These are phyloP conservation scores for Hippoglossus hippoglossus DNA, from an alignment of 2,797 vertebrate genomes.

Conservation along the genomic window DNA sequence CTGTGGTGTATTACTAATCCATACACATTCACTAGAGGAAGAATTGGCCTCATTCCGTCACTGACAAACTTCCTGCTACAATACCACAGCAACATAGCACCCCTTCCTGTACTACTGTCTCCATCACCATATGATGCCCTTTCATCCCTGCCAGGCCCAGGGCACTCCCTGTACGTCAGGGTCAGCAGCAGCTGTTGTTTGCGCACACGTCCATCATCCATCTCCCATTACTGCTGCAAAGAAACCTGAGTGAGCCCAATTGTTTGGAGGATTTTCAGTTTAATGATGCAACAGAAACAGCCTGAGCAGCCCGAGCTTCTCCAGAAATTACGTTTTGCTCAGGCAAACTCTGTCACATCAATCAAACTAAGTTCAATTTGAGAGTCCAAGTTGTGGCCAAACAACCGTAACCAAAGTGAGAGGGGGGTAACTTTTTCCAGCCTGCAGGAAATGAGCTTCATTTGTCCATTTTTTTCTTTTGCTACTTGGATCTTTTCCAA, in stretches of 20 bases:
- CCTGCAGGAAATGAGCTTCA: constrained; percentile 12
- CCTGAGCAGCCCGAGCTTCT: neutral
- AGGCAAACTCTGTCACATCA: neutral
- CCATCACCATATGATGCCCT: constrained; percentile 12
- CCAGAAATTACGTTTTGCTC: neutral
- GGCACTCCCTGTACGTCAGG: neutral
- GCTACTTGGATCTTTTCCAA: constrained; percentile 1
- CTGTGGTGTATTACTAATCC: constrained; percentile 69
- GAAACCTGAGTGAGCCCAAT: neutral
- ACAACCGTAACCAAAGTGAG: neutral
- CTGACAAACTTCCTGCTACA: constrained; percentile 32
- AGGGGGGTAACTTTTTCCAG: neutral
- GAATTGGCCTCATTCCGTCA: constrained; percentile 78
- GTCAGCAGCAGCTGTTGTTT: neutral
- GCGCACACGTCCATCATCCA: constrained; percentile 26
- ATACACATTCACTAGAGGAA: constrained; percentile 61
- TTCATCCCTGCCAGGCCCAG: neutral
- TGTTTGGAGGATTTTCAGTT: constrained; percentile 15
- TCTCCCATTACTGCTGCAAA: constrained; percentile 13
- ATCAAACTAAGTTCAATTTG: neutral
- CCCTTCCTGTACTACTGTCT: constrained; percentile 3
- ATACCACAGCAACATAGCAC: constrained; percentile 32
- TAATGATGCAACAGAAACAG: constrained; percentile 10
- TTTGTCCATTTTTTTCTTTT: constrained; percentile 4
- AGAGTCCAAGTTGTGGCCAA: neutral